Evolutionary conservation across 1,140 invertebrate species (phyloP).

Genomic region (Drosophila gunungcola): DNA sequence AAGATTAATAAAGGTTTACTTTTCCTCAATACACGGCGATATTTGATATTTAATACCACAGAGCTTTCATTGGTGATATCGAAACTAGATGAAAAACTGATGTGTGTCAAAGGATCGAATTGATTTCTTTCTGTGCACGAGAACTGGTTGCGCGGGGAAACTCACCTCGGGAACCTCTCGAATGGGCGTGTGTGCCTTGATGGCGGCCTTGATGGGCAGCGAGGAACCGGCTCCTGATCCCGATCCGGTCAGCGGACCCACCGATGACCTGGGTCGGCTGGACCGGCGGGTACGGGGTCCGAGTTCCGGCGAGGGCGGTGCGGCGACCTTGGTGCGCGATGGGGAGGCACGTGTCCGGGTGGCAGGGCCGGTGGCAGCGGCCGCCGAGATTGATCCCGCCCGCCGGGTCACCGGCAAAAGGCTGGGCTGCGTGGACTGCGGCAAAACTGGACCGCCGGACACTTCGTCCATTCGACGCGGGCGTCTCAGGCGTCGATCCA

Average conservation of each 20-base stretch:
- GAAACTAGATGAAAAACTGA: neutral
- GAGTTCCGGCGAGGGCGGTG: slow-evolving; percentile 14
- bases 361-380: neutral
- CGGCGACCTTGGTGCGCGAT: slow-evolving; percentile 37
- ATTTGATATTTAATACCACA: too few species aligned
- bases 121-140: neutral
- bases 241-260: slow-evolving; percentile 18
- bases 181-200: slow-evolving; percentile 64
- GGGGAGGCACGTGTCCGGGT: slow-evolving; percentile 72
- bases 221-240: slow-evolving; percentile 8
- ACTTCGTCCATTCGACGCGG: slow-evolving; percentile 59
- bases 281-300: slow-evolving; percentile 63
- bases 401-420: slow-evolving; percentile 39
- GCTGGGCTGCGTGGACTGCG: slow-evolving; percentile 34
- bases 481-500: slow-evolving; percentile 73
- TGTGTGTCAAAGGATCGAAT: too few species aligned
- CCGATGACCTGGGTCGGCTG: slow-evolving; percentile 65
- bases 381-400: slow-evolving; percentile 10
- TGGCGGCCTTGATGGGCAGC: slow-evolving; percentile 26
- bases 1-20: too few species aligned
- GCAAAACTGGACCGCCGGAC: slow-evolving; percentile 8
- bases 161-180: slow-evolving; percentile 66
- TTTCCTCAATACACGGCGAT: too few species aligned
- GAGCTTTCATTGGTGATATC: neutral
- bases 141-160: slow-evolving; percentile 4